Conservation (phyloP, 2,113 vertebrate genomes). For the Typhlomys cinereus region DNA sequence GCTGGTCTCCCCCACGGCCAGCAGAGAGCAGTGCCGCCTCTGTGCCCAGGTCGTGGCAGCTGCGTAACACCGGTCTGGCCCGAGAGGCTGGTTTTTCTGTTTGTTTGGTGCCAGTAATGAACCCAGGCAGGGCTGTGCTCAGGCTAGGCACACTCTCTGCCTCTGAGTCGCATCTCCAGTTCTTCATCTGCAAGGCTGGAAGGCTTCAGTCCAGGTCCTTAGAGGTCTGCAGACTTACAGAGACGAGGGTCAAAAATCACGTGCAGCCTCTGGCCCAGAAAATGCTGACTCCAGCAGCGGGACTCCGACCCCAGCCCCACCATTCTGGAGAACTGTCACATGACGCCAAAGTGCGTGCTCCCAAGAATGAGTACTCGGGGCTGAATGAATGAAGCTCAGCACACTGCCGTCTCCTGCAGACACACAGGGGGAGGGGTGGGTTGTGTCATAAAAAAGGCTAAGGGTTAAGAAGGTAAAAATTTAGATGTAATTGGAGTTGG, state of each 20-base stretch:
- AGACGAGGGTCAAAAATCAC: not conserved
- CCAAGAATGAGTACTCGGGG: not conserved
- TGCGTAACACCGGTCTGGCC: not conserved
- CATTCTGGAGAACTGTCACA: not conserved
- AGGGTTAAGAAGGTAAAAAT: not conserved
- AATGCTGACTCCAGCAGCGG: not conserved
- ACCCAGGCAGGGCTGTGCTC: not conserved
- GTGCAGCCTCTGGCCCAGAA: not conserved
- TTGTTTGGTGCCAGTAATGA: not conserved
- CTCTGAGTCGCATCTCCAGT: not conserved
- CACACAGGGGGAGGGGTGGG: not conserved
- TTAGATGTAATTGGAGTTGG: not conserved
- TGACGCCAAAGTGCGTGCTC: not conserved
- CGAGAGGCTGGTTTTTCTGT: not conserved
- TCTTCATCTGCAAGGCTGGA: not conserved
- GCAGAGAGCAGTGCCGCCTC: not conserved
- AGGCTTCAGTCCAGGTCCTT: not conserved
- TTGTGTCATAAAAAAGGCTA: not conserved
- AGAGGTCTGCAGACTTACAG: not conserved
- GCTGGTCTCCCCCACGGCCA: not conserved
- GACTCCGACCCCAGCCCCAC: not conserved
- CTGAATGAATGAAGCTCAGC: no score
- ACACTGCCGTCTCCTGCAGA: not conserved
- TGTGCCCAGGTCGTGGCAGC: rapidly evolving
- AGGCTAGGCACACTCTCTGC: not conserved